phyloP scores from a whole-genome alignment of 2,888 invertebrate genomes.

The Onchidella celtica region DNA sequence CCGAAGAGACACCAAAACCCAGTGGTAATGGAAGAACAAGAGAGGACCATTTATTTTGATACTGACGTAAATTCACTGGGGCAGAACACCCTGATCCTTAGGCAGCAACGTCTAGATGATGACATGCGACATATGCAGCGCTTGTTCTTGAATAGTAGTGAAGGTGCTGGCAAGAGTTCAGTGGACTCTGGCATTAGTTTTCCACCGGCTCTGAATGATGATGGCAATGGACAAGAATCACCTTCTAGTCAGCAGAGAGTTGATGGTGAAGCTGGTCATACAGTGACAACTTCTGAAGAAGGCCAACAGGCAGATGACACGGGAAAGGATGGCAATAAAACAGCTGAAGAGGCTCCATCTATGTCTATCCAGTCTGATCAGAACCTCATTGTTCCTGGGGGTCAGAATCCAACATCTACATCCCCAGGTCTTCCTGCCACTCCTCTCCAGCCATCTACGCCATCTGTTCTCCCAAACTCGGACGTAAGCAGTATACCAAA shows the following conservation, averaged over 20 bases:
- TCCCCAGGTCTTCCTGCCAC: not conserved
- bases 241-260: not conserved
- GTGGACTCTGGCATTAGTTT: not conserved
- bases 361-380: not conserved
- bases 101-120: not conserved
- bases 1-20: too few species aligned
- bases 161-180: too few species aligned
- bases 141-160: not conserved
- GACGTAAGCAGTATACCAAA: too few species aligned
- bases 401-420: too few species aligned
- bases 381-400: too few species aligned
- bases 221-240: not conserved
- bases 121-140: constrained; percentile 6
- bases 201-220: not conserved
- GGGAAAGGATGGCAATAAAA: not conserved
- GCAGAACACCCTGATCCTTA: not conserved
- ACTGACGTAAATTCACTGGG: not conserved
- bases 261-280: not conserved
- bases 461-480: too few species aligned
- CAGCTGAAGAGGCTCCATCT: not conserved
- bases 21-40: constrained; percentile 3
- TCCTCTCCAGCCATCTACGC: too few species aligned
- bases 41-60: constrained; percentile 3
- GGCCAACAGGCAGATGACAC: not conserved
- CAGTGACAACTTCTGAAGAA: not conserved